Evolutionary conservation across 2,888 invertebrate species (phyloP).

Genomic region (Cataglyphis cursor): DNA sequence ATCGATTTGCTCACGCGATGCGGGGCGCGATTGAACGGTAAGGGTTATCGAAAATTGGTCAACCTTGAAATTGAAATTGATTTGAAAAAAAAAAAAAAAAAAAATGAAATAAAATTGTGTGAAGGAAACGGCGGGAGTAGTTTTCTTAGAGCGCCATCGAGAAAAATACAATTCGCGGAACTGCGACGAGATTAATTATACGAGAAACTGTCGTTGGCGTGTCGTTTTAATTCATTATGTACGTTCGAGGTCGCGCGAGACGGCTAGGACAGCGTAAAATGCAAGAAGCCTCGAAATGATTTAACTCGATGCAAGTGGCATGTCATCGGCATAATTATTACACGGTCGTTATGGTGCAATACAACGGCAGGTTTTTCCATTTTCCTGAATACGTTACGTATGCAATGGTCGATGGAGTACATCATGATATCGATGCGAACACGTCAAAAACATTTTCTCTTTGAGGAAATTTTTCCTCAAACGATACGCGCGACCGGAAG

Average conservation of each 20-base stretch:
- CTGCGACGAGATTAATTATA: constrained; percentile 20
- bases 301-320: background rate
- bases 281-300: background rate
- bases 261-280: background rate
- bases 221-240: constrained; percentile 9
- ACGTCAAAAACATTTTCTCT: background rate
- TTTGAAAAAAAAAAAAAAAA: background rate
- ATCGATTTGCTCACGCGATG: background rate
- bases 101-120: too few species aligned
- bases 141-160: background rate
- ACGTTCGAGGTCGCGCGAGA: background rate
- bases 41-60: constrained; percentile 35
- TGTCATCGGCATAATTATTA: constrained; percentile 1
- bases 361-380: background rate
- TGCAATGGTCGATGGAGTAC: background rate
- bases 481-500: constrained; percentile 1
- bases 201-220: background rate
- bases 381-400: background rate
- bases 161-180: background rate
- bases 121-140: background rate
- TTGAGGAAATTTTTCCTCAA: background rate
- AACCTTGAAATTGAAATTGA: constrained; percentile 28
- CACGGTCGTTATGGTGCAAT: background rate
- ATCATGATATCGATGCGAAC: background rate
- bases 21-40: background rate